phyloP scores from a whole-genome alignment of 23 tunicate species.

The Ascidia mentula region DNA sequence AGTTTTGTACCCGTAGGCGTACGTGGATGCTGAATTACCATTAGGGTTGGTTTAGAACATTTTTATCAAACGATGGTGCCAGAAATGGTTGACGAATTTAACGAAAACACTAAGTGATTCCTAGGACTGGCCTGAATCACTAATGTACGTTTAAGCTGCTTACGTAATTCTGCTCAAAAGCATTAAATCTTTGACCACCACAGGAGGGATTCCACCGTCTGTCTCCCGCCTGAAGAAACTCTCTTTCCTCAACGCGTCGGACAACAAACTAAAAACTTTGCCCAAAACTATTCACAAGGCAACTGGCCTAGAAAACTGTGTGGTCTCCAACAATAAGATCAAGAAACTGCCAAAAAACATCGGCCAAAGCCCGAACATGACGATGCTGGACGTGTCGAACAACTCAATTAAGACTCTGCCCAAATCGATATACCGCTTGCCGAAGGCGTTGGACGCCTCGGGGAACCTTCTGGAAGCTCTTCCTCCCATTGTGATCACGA shows the following conservation, averaged over 20 bases:
- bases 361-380: conserved; percentile 79
- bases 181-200: too few species aligned
- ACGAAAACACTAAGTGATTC: too few species aligned
- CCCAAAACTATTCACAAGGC: conserved; percentile 91
- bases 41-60: too few species aligned
- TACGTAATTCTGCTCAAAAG: too few species aligned
- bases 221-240: conserved; percentile 68
- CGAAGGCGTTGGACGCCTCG: conserved; percentile 76
- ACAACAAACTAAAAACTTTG: conserved; percentile 81
- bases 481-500: conserved; percentile 71
- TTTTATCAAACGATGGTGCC: too few species aligned
- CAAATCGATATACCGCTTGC: conserved; percentile 83
- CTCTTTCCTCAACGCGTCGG: conserved; percentile 55
- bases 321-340: conserved; percentile 72
- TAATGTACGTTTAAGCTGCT: too few species aligned
- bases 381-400: conserved; percentile 72
- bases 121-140: too few species aligned
- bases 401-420: conserved; percentile 85
- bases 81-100: too few species aligned
- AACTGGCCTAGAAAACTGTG: conserved; percentile 76
- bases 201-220: conserved; percentile 83
- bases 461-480: conserved; percentile 69
- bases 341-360: conserved; percentile 89
- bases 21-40: too few species aligned
- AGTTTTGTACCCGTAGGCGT: too few species aligned